Evolutionary conservation across 2,888 invertebrate genomes (phyloP), one percentile per base, ranked within the genome.

Genomic region (Melipona beecheii): DNA sequence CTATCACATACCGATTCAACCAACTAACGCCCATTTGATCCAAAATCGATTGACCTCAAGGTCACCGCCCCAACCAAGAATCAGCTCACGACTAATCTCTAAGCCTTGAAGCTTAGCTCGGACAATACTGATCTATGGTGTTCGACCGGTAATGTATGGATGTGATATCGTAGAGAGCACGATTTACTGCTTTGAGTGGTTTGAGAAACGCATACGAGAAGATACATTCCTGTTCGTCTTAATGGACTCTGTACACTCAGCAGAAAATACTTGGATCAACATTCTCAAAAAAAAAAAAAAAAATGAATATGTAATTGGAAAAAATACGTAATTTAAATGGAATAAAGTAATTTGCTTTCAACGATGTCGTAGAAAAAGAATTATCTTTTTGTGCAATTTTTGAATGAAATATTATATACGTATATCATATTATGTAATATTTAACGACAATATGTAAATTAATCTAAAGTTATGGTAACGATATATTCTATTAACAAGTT

Each of bases 101-200:
- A 73, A 73, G 72, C 72, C 21, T 62, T 0, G 31, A 27, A 62
- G 72, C 72, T 73, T 73, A 73, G n/a, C 50, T 62, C 60, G 72
- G 31, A 50, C 72, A 73, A 72, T 62, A 62, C 72, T 73, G 72
- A 73, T 73, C 60, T 73, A 73, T 73, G 62, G 72, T 50, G 50
- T 62, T 73, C 50, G 60, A 31, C 11, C 72, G 21, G 72, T 73
- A 73, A 73, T 62, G 31, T 73, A 73, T 62, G 72, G 62, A 62
- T 73, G 27, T 73, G 62, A 73, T 73, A 73, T 62, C 72, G n/a
- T 21, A 4, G 60, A 60, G 49, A 60, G 31, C 36, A 62, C 62
- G 72, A 73, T 73, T 73, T 73, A 73, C 72, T n/a, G 72, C 72
- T 49, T 13, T 15, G 27, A 72, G 72, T 27, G 31, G 60, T 50